phyloP scores from a whole-genome alignment of 2,888 invertebrate species.

The Scaptomyza flava region DNA sequence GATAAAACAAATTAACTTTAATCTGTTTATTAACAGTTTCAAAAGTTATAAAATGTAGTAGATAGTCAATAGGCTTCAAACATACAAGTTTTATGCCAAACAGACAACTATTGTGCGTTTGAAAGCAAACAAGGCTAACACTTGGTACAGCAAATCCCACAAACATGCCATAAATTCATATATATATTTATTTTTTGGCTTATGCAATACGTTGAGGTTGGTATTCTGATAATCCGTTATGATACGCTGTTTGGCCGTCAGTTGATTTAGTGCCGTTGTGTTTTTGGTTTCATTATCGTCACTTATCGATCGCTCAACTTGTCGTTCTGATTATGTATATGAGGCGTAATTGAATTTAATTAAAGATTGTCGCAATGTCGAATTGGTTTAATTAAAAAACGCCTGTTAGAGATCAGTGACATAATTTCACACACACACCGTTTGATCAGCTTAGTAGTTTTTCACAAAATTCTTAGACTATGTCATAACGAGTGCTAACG shows the following conservation, averaged over 20 bases:
- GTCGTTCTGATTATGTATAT: conserved; percentile 52
- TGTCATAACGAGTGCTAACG: conserved; percentile 30
- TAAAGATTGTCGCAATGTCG: conserved; percentile 37
- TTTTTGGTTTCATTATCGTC: conserved; percentile 24
- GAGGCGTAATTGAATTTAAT: conserved; percentile 67
- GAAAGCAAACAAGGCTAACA: conserved; percentile 11
- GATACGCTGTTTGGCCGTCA: conserved; percentile 28
- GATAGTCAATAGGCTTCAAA: conserved; percentile 6
- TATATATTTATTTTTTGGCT: too few relatives aligned
- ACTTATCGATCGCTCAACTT: conserved; percentile 41
- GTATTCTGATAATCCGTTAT: conserved; percentile 49
- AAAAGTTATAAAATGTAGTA: not conserved
- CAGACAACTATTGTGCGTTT: conserved; percentile 11
- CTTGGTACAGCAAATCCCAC: conserved; percentile 4
- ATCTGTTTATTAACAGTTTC: conserved; percentile 2
- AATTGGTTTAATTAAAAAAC: conserved; percentile 61
- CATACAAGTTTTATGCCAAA: conserved; percentile 37
- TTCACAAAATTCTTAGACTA: conserved; percentile 53
- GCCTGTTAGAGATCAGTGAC: conserved; percentile 33
- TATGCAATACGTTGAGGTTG: not conserved
- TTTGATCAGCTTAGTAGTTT: conserved; percentile 10
- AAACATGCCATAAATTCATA: conserved; percentile 21
- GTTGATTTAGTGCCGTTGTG: conserved; percentile 14
- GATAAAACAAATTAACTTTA: conserved; percentile 1
- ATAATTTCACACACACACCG: conserved; percentile 46